Evolutionary conservation across 2,113 vertebrate species (phyloP).

Genomic region (Ctenodactylus gundi): DNA sequence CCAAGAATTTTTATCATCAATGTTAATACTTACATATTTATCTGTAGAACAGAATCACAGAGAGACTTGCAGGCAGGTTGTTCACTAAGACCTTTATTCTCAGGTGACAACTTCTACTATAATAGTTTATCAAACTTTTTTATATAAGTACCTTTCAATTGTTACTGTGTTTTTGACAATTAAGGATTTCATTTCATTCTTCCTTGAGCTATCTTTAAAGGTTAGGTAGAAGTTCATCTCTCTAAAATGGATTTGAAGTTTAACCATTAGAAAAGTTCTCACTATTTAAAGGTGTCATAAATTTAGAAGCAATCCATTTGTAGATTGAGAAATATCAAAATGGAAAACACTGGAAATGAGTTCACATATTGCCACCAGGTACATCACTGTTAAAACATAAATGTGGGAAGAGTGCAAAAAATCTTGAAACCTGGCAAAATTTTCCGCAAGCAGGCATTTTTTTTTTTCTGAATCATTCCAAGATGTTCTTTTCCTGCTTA

Average conservation of each 20-base stretch:
- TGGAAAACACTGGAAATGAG: constrained; percentile 14
- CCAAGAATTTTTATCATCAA: too few species aligned
- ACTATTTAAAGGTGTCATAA: not conserved
- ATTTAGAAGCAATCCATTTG: constrained; percentile 10
- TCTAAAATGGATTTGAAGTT: constrained; percentile 35
- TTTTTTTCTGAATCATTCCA: constrained; percentile 22
- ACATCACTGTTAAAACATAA: constrained; percentile 7
- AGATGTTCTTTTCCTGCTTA: constrained; percentile 23
- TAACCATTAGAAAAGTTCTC: constrained; percentile 35
- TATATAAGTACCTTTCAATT: too few species aligned
- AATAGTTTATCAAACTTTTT: too few species aligned
- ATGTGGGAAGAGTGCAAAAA: not conserved
- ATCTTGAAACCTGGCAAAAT: constrained; percentile 51
- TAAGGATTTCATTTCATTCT: too few species aligned
- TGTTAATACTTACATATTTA: too few species aligned
- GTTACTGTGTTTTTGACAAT: too few species aligned
- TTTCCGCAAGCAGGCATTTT: constrained; percentile 35
- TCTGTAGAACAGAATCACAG: too few species aligned
- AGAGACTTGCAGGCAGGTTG: too few species aligned
- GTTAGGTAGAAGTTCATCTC: too few species aligned
- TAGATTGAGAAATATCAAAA: constrained; percentile 31
- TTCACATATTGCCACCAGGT: not conserved
- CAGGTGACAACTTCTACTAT: too few species aligned
- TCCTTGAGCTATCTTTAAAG: too few species aligned
- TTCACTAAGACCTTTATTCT: too few species aligned